Evolutionary conservation across 2,888 invertebrate genomes (phyloP), one percentile per base, ranked within the genome.

Genomic region (Sylvicola cinctus): DNA sequence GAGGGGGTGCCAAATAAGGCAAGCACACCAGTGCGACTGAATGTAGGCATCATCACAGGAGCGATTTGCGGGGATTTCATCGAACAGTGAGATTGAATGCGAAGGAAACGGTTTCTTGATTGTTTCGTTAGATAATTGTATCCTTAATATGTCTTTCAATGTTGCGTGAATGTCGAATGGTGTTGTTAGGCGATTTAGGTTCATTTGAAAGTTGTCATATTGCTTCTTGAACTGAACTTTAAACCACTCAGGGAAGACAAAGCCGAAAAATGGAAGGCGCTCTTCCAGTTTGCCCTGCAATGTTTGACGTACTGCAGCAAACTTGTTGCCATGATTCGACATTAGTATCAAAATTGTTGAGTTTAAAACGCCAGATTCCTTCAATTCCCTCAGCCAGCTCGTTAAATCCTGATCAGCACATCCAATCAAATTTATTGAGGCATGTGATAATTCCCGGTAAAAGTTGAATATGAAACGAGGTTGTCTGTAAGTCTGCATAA

Each of bases 1-100:
- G 25, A 8, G 11, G 11, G 25, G 25, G 11, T 11, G 25, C 91
- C 91, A 93, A n/a, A 70, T 67, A 2, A 91, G 62, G 49, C 95
- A 95, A 1, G 88, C 76, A 51, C 95, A 95, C 93, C 93, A 95
- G 52, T 95, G 93, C 0, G 90, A 76, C 50, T 88, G 87, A 38
- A 95, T 80, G 35, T 75, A 83, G 1, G 93, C 93, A 51, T 85
- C 74, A 4, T 72, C 68, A 51, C 91, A 91, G 5, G 80, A 79
- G 15, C 91, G 63, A 42, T 74, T 70, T 8, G 57, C 48, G 0
- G 88, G 78, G 38, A 85, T 68, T 69, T 73, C 46, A 10, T 50
- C 49, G 38, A 53, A 49, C 3, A 58, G 43, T 2, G 58, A 58
- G 31, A 52, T 46, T 3, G 55, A 48, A 11, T 57, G 51, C 20